Conservation (phyloP, 2,113 vertebrate species). For the Alexandromys fortis region DNA sequence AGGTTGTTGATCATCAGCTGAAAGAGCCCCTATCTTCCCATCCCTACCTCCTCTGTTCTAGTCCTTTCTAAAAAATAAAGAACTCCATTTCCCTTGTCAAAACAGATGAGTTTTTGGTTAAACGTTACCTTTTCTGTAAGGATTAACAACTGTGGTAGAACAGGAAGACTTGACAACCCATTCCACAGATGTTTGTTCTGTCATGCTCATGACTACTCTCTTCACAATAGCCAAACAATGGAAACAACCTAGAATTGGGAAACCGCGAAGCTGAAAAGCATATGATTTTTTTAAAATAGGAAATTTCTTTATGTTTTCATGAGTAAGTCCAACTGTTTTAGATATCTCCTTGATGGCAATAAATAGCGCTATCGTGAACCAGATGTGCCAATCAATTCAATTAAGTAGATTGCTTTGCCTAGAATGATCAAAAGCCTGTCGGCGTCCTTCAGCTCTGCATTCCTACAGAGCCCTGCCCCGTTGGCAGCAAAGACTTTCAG, state of each 20-base stretch:
- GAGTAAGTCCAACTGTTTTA: neutral
- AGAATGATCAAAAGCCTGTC: neutral
- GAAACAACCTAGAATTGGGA: neutral
- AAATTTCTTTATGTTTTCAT: neutral
- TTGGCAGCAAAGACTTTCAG: constrained; percentile 69
- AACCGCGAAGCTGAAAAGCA: neutral
- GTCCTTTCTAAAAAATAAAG: neutral
- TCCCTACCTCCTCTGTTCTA: neutral
- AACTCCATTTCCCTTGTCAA: neutral
- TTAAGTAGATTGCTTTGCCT: neutral
- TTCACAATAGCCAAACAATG: neutral
- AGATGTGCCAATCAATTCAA: neutral
- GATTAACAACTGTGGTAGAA: neutral
- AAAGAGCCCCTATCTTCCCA: neutral
- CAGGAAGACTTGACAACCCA: neutral
- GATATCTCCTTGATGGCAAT: neutral
- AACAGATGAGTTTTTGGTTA: neutral
- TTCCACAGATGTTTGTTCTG: neutral
- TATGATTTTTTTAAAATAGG: constrained; percentile 7
- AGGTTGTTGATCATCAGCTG: neutral
- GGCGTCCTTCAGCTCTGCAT: constrained; percentile 42
- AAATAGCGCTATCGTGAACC: neutral
- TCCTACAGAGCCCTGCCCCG: constrained; percentile 68
- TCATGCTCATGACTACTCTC: neutral
- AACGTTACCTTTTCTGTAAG: neutral